phyloP scores from a whole-genome alignment of 2,113 vertebrate species.

The Hemichromis elongatus region DNA sequence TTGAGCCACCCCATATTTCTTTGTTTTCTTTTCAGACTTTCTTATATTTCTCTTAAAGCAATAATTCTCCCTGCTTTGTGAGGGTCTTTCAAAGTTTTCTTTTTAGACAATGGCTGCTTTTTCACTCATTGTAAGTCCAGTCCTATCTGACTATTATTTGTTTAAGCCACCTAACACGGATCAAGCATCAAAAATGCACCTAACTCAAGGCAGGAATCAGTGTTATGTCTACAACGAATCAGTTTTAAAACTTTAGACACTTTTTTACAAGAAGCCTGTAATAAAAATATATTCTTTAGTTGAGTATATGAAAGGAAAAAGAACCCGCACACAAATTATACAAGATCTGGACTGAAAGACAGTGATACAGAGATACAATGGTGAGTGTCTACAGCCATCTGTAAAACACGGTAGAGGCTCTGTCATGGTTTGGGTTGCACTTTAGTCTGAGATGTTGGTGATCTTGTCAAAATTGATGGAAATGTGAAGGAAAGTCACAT shows the following conservation, averaged over 20 bases:
- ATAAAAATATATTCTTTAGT: neutral
- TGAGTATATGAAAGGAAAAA: neutral
- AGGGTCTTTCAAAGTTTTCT: neutral
- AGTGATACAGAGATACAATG: neutral
- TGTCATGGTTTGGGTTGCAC: neutral
- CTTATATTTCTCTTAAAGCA: neutral
- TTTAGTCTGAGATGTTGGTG: neutral
- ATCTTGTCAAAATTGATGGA: neutral
- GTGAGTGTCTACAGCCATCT: neutral
- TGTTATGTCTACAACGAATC: neutral
- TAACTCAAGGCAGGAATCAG: neutral
- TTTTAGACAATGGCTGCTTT: neutral
- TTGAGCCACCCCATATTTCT: neutral
- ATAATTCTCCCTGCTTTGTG: neutral
- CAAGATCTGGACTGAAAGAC: neutral
- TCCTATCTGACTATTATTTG: neutral
- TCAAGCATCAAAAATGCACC: neutral
- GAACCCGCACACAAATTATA: neutral
- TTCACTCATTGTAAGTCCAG: neutral
- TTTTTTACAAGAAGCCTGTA: neutral
- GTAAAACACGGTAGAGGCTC: neutral
- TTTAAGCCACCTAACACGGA: neutral
- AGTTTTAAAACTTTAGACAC: neutral
- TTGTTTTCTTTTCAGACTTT: neutral
- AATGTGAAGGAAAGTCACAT: neutral